phyloP scores from a whole-genome alignment of 2,888 invertebrate species.

The Linnaemya vulpina region DNA sequence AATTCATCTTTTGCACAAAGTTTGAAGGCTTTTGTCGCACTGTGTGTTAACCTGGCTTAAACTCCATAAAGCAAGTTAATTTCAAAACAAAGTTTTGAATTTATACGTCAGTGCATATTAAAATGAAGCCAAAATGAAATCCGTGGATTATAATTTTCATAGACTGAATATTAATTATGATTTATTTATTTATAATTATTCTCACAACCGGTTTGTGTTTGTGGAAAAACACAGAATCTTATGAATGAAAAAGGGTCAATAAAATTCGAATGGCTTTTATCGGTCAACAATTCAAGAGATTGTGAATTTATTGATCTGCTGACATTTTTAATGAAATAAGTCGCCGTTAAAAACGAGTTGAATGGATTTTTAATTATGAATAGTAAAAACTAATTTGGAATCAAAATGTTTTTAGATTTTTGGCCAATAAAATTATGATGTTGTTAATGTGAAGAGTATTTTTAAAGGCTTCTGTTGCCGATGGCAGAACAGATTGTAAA shows the following conservation, averaged over 20 bases:
- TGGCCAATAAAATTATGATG: not conserved
- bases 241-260: slow-evolving; percentile 43
- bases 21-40: not conserved
- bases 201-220: not conserved
- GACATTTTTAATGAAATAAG: slow-evolving; percentile 1
- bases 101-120: not conserved
- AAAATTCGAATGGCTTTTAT: not conserved
- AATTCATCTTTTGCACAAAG: too few relatives aligned
- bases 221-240: slow-evolving; percentile 8
- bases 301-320: not conserved
- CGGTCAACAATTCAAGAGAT: not conserved
- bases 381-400: not conserved
- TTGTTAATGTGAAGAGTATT: not conserved
- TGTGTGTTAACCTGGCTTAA: slow-evolving; percentile 11
- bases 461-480: not conserved
- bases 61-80: not conserved
- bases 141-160: not conserved
- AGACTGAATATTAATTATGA: not conserved
- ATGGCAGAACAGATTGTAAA: not conserved
- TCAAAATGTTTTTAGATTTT: not conserved
- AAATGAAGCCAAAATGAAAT: not conserved
- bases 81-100: slow-evolving; percentile 19
- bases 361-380: slow-evolving; percentile 6
- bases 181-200: slow-evolving; percentile 21
- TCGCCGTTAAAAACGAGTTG: not conserved